phyloP scores from a whole-genome alignment of 2,113 vertebrate species.

The Centropus unirufus region DNA sequence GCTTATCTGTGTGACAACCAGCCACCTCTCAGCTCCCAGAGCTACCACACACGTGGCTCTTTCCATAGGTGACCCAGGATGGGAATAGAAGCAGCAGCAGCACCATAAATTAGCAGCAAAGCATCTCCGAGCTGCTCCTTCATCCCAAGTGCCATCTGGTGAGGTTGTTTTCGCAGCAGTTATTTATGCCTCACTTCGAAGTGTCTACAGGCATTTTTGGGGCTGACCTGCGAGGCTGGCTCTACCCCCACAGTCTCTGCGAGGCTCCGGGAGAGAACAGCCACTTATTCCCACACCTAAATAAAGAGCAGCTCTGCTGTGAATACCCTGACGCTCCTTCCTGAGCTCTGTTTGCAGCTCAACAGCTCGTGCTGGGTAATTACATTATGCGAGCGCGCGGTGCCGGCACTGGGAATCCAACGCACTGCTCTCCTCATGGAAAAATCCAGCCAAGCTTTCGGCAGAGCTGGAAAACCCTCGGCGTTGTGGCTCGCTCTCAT shows the following conservation, averaged over 20 bases:
- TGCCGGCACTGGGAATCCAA: background rate
- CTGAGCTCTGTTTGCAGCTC: conserved; percentile 30
- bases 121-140: background rate
- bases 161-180: conserved; percentile 18
- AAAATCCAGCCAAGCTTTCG: background rate
- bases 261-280: background rate
- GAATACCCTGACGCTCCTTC: background rate
- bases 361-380: conserved; percentile 30
- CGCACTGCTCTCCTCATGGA: background rate
- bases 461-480: background rate
- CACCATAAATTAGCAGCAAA: conserved; percentile 34
- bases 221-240: conserved; percentile 37
- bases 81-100: background rate
- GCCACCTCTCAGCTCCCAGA: fast-evolving
- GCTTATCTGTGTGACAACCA: fast-evolving
- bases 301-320: conserved; percentile 39
- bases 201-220: background rate
- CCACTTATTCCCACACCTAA: conserved; percentile 39
- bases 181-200: conserved; percentile 58
- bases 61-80: conserved; percentile 1
- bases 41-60: fast-evolving
- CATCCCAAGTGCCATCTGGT: conserved; percentile 57
- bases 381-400: background rate
- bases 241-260: conserved; percentile 8
- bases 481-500: fast-evolving